A percentile compares a stretch with the other conserved stretches of the same genome.
phyloP scores from a whole-genome alignment of 2,797 vertebrate species.

The Betta splendens region DNA sequence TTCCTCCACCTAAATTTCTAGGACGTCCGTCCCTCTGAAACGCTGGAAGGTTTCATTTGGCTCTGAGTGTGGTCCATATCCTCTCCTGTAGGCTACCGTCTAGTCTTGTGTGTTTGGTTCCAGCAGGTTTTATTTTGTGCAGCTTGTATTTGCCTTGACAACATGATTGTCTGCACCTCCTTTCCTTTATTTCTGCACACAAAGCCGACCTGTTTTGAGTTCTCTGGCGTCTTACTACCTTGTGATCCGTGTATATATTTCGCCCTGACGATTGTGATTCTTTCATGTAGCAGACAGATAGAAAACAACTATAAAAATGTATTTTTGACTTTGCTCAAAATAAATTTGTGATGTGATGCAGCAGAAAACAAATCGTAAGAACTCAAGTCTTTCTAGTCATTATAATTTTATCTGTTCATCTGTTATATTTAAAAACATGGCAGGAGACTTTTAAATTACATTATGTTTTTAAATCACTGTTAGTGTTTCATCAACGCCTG shows the following conservation, averaged over 20 bases:
- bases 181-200: conserved; percentile 21
- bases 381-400: conserved; percentile 9
- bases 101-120: conserved; percentile 39
- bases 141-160: conserved; percentile 44
- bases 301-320: conserved; percentile 86
- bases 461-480: neutral
- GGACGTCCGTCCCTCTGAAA: conserved; percentile 9
- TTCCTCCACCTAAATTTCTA: conserved; percentile 5
- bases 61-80: conserved; percentile 42
- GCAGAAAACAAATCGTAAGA: conserved; percentile 74
- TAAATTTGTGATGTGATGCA: conserved; percentile 96
- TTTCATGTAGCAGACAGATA: conserved; percentile 83
- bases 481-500: too few relatives aligned
- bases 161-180: conserved; percentile 57
- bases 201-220: conserved; percentile 33
- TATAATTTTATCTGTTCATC: neutral
- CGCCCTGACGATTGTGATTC: conserved; percentile 72
- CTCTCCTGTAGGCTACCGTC: too few relatives aligned
- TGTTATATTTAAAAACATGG: too few relatives aligned
- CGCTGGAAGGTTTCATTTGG: conserved; percentile 15
- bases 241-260: conserved; percentile 80
- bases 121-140: conserved; percentile 35
- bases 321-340: conserved; percentile 96
- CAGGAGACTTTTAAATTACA: neutral
- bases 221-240: conserved; percentile 58